Evolutionary conservation across 2,797 vertebrate genomes (phyloP).

Genomic region (Numenius phaeopus): DNA sequence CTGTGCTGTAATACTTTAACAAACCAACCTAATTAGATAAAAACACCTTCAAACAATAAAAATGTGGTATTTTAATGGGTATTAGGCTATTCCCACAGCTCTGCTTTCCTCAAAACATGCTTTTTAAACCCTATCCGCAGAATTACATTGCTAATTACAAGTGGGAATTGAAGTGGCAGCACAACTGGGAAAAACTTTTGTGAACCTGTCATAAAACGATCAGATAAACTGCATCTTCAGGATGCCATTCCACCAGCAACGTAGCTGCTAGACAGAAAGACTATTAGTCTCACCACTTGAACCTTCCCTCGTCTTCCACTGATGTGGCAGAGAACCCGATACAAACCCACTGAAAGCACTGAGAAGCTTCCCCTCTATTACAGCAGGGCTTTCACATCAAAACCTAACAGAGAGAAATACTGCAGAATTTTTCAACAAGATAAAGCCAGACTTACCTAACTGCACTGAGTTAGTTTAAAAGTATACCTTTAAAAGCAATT

Average conservation of each 20-base stretch:
- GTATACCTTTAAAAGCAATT: constrained; percentile 8
- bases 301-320: background rate
- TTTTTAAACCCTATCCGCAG: constrained; percentile 41
- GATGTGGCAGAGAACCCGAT: background rate
- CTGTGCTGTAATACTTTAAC: background rate
- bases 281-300: background rate
- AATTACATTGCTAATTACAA: constrained; percentile 39
- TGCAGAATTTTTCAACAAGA: background rate
- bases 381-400: background rate
- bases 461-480: background rate
- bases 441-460: background rate
- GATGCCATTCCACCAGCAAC: background rate
- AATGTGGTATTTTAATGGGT: background rate
- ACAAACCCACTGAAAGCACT: background rate
- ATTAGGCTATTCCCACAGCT: background rate
- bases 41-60: constrained; percentile 18
- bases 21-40: constrained; percentile 25
- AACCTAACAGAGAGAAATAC: background rate
- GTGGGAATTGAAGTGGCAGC: constrained; percentile 27
- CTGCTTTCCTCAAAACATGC: background rate
- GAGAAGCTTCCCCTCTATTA: background rate
- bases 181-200: constrained; percentile 32
- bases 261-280: background rate
- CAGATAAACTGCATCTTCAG: constrained; percentile 1
- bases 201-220: constrained; percentile 26